Percentiles rank a stretch among this genome's conserved stretches.
Evolutionary conservation across 2,113 vertebrate species (phyloP).

Genomic region (Aphelocoma coerulescens): DNA sequence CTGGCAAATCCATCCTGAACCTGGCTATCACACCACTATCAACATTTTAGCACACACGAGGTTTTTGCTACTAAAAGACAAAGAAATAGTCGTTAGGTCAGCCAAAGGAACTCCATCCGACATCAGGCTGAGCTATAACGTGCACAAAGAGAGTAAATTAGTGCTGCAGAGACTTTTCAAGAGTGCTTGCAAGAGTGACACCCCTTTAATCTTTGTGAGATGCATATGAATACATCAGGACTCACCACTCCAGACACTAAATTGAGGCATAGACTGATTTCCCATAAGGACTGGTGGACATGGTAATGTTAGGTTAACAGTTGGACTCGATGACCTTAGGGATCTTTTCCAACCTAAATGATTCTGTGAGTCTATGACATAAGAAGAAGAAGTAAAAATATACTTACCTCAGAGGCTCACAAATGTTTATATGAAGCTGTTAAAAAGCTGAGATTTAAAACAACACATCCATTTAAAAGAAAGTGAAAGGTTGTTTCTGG

Average conservation of each 20-base stretch:
- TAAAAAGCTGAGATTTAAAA: slow-evolving; percentile 49
- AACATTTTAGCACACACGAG: neutral
- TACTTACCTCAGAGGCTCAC: slow-evolving; percentile 49
- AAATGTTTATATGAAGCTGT: slow-evolving; percentile 49
- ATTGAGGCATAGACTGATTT: neutral
- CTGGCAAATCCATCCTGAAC: neutral
- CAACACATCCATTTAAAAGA: slow-evolving; percentile 48
- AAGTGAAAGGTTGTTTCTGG: slow-evolving; percentile 41
- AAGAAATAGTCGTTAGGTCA: neutral
- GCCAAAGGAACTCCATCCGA: neutral
- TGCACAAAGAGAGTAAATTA: neutral
- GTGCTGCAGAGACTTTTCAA: neutral
- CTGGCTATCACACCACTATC: neutral
- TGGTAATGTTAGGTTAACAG: neutral
- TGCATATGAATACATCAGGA: neutral
- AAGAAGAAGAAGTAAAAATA: slow-evolving; percentile 36
- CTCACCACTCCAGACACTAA: neutral
- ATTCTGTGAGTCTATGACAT: neutral
- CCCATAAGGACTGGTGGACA: neutral
- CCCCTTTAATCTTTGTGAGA: neutral
- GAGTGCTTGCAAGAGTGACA: neutral
- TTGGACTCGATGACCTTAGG: neutral
- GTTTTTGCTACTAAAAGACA: neutral
- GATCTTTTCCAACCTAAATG: slow-evolving; percentile 9
- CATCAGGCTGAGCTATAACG: neutral